Percentiles rank a stretch among this genome's conserved stretches.
These are phyloP conservation scores for Parazoanthus atlanticus DNA, from an alignment of 92 coral and sea anemone species.

Conservation along the genomic window DNA sequence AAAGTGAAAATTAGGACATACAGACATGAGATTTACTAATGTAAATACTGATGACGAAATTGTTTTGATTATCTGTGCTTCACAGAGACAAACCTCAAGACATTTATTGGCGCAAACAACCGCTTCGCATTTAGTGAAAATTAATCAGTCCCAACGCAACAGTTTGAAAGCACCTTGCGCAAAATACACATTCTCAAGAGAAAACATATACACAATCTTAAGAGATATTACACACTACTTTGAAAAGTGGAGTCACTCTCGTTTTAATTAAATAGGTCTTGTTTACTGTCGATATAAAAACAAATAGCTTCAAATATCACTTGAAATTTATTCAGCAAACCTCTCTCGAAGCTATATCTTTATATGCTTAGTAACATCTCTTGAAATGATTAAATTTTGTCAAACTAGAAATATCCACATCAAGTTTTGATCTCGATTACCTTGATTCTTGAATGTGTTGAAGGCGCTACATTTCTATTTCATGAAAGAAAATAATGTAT, in stretches of 20 bases:
- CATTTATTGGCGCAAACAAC: conserved; percentile 15
- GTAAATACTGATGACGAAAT: conserved; percentile 2
- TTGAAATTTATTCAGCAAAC: conserved; percentile 14
- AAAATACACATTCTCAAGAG: not conserved
- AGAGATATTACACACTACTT: not conserved
- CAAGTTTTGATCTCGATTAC: not conserved
- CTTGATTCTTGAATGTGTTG: not conserved
- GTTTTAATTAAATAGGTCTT: conserved; percentile 40
- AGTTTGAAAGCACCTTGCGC: not conserved
- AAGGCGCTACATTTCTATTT: not conserved
- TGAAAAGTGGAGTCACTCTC: not conserved
- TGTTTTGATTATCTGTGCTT: conserved; percentile 22
- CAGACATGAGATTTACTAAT: not conserved
- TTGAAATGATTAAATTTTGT: not conserved
- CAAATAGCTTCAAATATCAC: conserved; percentile 17
- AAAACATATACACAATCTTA: not conserved
- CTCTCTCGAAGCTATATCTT: not conserved
- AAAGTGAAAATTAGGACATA: not conserved
- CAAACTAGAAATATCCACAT: not conserved
- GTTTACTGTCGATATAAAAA: conserved; percentile 30
- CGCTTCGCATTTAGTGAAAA: not conserved
- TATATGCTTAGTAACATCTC: not conserved
- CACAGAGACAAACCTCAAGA: conserved; percentile 29
- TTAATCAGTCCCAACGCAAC: not conserved
- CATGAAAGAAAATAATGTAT: not conserved